Evolutionary conservation across 2,888 invertebrate genomes (phyloP).

Genomic region (Linnaemya tessellans): DNA sequence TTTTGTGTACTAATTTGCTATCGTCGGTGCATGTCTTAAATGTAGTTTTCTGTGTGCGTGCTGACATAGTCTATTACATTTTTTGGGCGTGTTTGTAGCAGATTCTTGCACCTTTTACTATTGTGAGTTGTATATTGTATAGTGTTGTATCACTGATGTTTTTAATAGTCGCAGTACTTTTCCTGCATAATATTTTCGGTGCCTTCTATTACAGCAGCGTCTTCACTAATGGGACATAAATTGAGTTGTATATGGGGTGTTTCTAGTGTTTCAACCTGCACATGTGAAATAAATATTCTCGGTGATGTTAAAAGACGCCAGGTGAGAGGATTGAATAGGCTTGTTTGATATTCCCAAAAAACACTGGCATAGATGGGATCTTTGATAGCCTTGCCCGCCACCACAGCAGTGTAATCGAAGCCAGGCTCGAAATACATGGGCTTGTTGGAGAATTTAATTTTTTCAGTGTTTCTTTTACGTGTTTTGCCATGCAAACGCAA

Average conservation of each 20-base stretch:
- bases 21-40: neutral
- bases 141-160: slow-evolving; percentile 2
- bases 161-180: slow-evolving; percentile 75
- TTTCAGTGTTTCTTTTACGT: slow-evolving; percentile 85
- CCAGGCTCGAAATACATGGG: slow-evolving; percentile 87
- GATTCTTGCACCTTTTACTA: neutral
- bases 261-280: slow-evolving; percentile 90
- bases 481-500: slow-evolving; percentile 87
- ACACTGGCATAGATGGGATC: slow-evolving; percentile 88
- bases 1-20: neutral
- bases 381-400: slow-evolving; percentile 88
- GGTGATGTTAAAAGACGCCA: slow-evolving; percentile 91
- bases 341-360: slow-evolving; percentile 91
- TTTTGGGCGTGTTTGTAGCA: neutral
- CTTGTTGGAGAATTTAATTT: slow-evolving; percentile 85
- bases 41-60: neutral
- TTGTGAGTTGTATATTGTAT: neutral
- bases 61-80: slow-evolving; percentile 9
- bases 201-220: slow-evolving; percentile 87
- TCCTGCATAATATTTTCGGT: slow-evolving; percentile 80
- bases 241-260: slow-evolving; percentile 84
- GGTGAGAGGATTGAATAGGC: slow-evolving; percentile 91
- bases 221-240: slow-evolving; percentile 87
- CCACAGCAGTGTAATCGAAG: slow-evolving; percentile 86
- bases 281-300: slow-evolving; percentile 88